Percentiles rank a stretch among this genome's conserved stretches.
These are phyloP conservation scores for Actinemys pallida DNA, from an alignment of 2,113 vertebrate genomes.

Conservation along the genomic window DNA sequence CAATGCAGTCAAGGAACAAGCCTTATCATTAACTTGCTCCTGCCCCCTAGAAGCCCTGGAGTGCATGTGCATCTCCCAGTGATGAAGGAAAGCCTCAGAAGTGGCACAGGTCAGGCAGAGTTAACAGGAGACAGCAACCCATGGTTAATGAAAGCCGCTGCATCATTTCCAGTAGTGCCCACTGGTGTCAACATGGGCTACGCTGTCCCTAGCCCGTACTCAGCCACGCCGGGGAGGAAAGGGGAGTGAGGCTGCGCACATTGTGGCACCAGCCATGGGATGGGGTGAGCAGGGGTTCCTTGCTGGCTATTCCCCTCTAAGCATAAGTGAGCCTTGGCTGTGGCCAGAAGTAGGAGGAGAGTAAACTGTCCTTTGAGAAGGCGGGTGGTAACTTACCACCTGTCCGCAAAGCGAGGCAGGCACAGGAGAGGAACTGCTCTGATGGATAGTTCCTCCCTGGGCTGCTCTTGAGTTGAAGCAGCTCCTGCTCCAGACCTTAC, in stretches of 20 bases:
- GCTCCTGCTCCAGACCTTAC: not conserved
- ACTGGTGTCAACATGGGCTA: not conserved
- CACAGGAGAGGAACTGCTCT: not conserved
- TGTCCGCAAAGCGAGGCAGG: not conserved
- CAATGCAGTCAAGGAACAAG: not conserved
- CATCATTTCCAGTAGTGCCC: not conserved
- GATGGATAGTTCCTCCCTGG: not conserved
- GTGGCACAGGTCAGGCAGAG: not conserved
- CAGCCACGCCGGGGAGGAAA: not conserved
- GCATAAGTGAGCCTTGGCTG: not conserved
- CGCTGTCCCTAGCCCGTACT: not conserved
- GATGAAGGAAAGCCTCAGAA: not conserved
- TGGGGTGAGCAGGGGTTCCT: not conserved
- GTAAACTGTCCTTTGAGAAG: not conserved
- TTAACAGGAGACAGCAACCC: not conserved
- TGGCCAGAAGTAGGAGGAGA: not conserved
- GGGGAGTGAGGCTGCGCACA: not conserved
- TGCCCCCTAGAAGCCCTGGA: not conserved
- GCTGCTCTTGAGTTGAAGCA: not conserved
- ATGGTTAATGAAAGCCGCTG: not conserved
- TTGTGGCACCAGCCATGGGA: not conserved
- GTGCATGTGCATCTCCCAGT: rapidly evolving
- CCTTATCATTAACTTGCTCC: not conserved
- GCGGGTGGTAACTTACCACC: not conserved
- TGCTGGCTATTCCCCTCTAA: not conserved